These are phyloP conservation scores for Molanna angustata DNA, from an alignment of 2,888 invertebrate genomes.

Conservation along the genomic window DNA sequence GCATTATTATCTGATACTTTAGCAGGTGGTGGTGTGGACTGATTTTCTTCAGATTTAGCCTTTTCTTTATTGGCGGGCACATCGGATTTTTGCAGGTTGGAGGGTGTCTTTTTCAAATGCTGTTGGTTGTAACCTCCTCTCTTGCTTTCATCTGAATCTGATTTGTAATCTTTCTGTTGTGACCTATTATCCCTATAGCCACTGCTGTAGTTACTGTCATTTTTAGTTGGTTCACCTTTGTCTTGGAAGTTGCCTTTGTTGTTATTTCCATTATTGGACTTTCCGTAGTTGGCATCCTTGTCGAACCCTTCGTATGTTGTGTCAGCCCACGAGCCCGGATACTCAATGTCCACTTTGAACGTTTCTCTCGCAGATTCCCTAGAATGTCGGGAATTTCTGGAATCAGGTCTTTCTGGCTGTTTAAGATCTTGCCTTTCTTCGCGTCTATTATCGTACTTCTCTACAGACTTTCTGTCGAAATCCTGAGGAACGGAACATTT, in stretches of 20 bases:
- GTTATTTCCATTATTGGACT: slow-evolving; percentile 29
- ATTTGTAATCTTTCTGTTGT: slow-evolving; percentile 54
- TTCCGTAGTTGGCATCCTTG: slow-evolving; percentile 29
- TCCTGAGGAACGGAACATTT: slow-evolving; percentile 34
- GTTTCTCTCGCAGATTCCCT: slow-evolving; percentile 45
- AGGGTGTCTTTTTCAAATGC: slow-evolving; percentile 33
- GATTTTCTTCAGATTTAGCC: slow-evolving; percentile 34
- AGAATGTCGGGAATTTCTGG: slow-evolving; percentile 55
- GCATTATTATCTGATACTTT: slow-evolving; percentile 7
- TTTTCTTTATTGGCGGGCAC: slow-evolving; percentile 31
- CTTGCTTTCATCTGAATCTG: slow-evolving; percentile 45
- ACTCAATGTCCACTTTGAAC: slow-evolving; percentile 49
- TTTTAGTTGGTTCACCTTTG: slow-evolving; percentile 41
- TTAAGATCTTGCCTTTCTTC: slow-evolving; percentile 37
- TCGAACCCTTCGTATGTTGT: slow-evolving; percentile 42
- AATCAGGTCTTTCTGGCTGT: slow-evolving; percentile 43
- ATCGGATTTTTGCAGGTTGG: slow-evolving; percentile 36
- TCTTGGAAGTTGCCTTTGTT: slow-evolving; percentile 33
- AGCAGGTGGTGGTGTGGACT: slow-evolving; percentile 30
- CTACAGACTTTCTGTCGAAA: slow-evolving; percentile 30
- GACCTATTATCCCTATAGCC: slow-evolving; percentile 48
- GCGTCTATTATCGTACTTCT: slow-evolving; percentile 15
- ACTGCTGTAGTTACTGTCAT: slow-evolving; percentile 39
- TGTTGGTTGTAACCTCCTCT: slow-evolving; percentile 31
- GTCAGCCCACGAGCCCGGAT: slow-evolving; percentile 53